Evolutionary conservation across 2,888 invertebrate genomes (phyloP).

Genomic region (Branchellion lobata): DNA sequence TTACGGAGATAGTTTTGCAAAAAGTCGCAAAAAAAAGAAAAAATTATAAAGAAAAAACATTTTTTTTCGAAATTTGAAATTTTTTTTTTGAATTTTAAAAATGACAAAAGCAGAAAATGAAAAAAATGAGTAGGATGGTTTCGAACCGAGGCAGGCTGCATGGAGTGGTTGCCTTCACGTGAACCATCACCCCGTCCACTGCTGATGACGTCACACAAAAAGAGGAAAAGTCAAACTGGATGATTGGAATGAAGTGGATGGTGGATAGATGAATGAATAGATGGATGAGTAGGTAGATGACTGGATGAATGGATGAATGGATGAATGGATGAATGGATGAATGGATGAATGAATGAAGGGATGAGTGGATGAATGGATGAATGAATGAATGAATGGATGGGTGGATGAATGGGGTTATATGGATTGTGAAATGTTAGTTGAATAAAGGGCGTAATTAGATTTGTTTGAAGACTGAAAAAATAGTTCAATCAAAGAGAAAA

Average conservation of each 20-base stretch:
- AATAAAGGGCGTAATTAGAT: too few species aligned
- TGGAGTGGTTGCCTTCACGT: neutral
- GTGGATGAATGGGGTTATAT: too few species aligned
- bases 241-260: neutral
- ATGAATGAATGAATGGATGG: too few species aligned
- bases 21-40: neutral
- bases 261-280: neutral
- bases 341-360: neutral
- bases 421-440: too few species aligned
- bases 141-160: neutral
- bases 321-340: neutral
- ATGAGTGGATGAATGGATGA: neutral
- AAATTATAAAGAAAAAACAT: too few species aligned
- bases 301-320: neutral
- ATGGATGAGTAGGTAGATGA: neutral
- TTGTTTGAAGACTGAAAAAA: too few species aligned
- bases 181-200: neutral
- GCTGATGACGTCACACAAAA: conserved; percentile 18
- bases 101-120: neutral
- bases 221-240: conserved; percentile 8
- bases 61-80: too few species aligned
- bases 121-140: neutral
- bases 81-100: too few species aligned
- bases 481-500: too few species aligned
- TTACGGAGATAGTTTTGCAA: too few species aligned